A percentile compares a stretch with the other conserved stretches of the same genome.
phyloP scores from a whole-genome alignment of 2,113 vertebrate species.

The Cavia porcellus region DNA sequence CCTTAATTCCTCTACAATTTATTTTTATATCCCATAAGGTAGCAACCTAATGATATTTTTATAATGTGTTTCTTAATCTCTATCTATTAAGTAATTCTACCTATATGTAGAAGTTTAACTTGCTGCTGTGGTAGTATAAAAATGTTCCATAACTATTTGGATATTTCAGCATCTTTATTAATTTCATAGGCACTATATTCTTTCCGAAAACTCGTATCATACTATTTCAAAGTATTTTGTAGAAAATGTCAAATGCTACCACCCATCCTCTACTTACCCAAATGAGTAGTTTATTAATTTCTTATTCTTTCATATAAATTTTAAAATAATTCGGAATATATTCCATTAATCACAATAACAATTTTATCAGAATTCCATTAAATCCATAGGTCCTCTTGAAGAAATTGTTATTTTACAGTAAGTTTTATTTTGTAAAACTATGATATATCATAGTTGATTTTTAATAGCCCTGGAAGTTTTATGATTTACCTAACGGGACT shows the following conservation, averaged over 20 bases:
- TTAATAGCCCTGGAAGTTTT: background rate
- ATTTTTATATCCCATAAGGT: background rate
- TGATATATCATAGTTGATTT: background rate
- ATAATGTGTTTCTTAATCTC: background rate
- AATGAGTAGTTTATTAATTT: background rate
- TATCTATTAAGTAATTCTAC: background rate
- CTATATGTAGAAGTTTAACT: background rate
- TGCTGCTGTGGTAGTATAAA: background rate
- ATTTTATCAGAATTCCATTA: background rate
- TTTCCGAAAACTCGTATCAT: background rate
- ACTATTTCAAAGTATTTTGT: background rate
- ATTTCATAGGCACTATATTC: background rate
- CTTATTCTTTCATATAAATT: conserved; percentile 9
- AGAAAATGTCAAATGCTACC: background rate
- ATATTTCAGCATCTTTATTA: background rate
- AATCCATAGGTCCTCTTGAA: background rate
- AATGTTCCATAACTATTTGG: background rate
- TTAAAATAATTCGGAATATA: background rate
- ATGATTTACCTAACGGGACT: background rate
- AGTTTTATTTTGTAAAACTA: background rate
- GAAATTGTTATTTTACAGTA: background rate
- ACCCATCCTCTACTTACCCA: background rate
- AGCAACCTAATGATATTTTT: background rate
- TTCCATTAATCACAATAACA: background rate
- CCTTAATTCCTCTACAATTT: background rate